Conservation (phyloP, 2,888 invertebrate species). For the Chrysina gloriosa region DNA sequence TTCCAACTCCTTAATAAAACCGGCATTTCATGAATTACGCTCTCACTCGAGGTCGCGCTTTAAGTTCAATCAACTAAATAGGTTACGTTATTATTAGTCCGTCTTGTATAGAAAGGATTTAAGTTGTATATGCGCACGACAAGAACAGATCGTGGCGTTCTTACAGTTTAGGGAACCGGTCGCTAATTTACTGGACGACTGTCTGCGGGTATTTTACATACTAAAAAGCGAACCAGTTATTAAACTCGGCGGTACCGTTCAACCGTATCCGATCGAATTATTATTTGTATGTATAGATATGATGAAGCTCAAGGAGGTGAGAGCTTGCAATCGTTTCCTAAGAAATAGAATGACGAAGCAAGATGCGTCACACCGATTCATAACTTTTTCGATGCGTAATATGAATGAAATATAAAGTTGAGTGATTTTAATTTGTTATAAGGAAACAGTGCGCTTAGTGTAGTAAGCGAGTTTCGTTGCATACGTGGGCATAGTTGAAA, state of each 20-base stretch:
- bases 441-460: too few relatives aligned
- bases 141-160: conserved; percentile 10
- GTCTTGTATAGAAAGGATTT: background rate
- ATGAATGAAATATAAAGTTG: background rate
- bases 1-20: conserved; percentile 24
- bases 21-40: conserved; percentile 32
- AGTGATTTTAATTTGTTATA: too few relatives aligned
- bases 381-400: background rate
- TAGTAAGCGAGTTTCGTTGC: too few relatives aligned
- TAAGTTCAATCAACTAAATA: conserved; percentile 36
- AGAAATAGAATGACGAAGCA: background rate
- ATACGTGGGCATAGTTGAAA: background rate
- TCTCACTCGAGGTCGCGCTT: conserved; percentile 12
- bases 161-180: background rate
- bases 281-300: too few relatives aligned
- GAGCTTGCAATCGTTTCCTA: background rate
- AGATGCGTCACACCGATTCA: background rate
- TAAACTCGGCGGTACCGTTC: background rate
- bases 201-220: conserved; percentile 23
- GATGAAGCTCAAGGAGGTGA: background rate
- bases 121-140: background rate
- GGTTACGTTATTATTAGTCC: conserved; percentile 11
- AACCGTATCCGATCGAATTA: background rate
- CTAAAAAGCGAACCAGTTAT: background rate
- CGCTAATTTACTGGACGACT: conserved; percentile 3